These are phyloP conservation scores for Diachrysia chrysitis DNA, from an alignment of 2,888 invertebrate species.

Conservation along the genomic window DNA sequence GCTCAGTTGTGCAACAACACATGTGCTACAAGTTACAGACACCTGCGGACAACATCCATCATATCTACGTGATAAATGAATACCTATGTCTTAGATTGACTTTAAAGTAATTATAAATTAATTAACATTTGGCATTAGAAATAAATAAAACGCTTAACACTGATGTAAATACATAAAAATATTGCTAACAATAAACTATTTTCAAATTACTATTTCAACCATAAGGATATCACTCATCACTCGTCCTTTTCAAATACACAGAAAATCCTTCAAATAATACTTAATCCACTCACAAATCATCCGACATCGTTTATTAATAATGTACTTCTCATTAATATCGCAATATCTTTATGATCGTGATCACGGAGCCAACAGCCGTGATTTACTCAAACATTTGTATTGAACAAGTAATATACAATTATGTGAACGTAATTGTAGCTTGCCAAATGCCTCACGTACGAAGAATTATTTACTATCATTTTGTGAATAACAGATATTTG, in stretches of 20 bases:
- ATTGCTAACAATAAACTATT: no score
- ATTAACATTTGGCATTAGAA: not conserved
- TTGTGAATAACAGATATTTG: not conserved
- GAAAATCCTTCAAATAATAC: no score
- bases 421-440: not conserved
- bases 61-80: not conserved
- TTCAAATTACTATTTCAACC: no score
- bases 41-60: conserved; percentile 1
- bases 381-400: conserved; percentile 3
- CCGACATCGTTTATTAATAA: not conserved
- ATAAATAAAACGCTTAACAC: not conserved
- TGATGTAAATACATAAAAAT: no score
- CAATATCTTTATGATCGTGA: not conserved
- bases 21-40: not conserved
- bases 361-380: not conserved
- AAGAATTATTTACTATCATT: not conserved
- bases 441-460: not conserved
- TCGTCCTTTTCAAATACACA: no score
- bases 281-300: not conserved
- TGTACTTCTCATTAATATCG: no score
- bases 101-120: not conserved
- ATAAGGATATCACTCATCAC: no score
- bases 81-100: not conserved
- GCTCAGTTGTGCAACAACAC: conserved; percentile 21
- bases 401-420: not conserved